These are phyloP conservation scores for Mythimna albipuncta DNA, from an alignment of 2,888 invertebrate genomes.

Conservation along the genomic window DNA sequence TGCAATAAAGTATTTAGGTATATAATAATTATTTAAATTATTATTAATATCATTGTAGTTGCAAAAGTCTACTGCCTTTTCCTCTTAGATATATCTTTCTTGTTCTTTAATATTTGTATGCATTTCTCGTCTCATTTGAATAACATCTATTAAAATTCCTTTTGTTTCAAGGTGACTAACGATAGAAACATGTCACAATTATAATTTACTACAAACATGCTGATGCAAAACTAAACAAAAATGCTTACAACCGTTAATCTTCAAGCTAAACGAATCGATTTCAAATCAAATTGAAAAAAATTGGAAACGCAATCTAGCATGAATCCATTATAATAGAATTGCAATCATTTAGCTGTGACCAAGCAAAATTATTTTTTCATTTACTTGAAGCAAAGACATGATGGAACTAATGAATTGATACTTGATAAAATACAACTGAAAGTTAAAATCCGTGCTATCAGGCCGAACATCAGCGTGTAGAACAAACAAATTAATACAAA, in stretches of 20 bases:
- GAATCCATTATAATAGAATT: conserved; percentile 57
- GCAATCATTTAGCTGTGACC: conserved; percentile 47
- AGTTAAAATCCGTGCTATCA: conserved; percentile 23
- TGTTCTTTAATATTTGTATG: background rate
- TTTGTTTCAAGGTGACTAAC: background rate
- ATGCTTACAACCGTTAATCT: conserved; percentile 53
- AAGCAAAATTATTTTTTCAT: conserved; percentile 29
- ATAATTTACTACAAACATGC: conserved; percentile 50
- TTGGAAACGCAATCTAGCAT: conserved; percentile 59
- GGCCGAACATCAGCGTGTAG: conserved; percentile 14
- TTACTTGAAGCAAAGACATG: conserved; percentile 9
- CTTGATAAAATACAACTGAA: conserved; percentile 17
- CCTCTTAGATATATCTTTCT: background rate
- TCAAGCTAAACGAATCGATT: conserved; percentile 61
- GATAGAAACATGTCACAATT: conserved; percentile 42
- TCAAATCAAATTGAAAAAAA: conserved; percentile 60
- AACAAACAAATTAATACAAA: conserved; percentile 42
- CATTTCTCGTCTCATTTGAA: conserved; percentile 7
- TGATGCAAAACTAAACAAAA: conserved; percentile 53
- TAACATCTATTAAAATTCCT: conserved; percentile 8
- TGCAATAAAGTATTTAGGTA: too few species aligned
- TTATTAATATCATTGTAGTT: background rate
- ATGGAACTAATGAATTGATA: conserved; percentile 24
- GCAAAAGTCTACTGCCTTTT: background rate
- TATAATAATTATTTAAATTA: too few species aligned